Evolutionary conservation across 2,888 invertebrate genomes (phyloP).

Genomic region (Mactromeris polynyma): DNA sequence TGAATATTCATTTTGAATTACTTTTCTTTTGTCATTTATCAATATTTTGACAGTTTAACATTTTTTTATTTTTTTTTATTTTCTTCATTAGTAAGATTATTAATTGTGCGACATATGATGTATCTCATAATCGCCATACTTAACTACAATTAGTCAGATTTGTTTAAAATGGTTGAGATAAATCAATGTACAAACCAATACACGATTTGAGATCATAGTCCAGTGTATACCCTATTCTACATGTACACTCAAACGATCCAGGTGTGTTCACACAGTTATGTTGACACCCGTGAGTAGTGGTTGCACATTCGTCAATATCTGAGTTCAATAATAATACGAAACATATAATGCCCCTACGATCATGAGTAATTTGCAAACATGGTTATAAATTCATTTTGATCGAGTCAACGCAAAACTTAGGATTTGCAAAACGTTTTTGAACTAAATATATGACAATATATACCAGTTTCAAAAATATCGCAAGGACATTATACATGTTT

Average conservation of each 20-base stretch:
- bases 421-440: no score
- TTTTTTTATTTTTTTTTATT: background rate
- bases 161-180: background rate
- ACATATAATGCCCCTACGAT: no score
- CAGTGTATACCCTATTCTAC: constrained; percentile 22
- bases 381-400: no score
- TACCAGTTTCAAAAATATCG: no score
- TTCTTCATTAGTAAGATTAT: background rate
- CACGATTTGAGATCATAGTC: constrained; percentile 4
- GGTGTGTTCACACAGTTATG: constrained; percentile 25
- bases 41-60: background rate
- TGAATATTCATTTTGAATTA: background rate
- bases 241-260: constrained; percentile 38
- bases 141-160: background rate
- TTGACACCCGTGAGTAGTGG: background rate
- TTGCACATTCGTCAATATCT: constrained; percentile 12
- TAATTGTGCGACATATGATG: background rate
- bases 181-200: background rate
- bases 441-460: no score
- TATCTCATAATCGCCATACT: background rate
- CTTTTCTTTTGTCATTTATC: background rate
- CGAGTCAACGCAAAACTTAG: no score
- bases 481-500: no score
- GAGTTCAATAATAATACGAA: no score
- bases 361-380: no score